These are phyloP conservation scores for Heliconius eleuchia DNA, from an alignment of 1,140 invertebrate species.

Conservation along the genomic window DNA sequence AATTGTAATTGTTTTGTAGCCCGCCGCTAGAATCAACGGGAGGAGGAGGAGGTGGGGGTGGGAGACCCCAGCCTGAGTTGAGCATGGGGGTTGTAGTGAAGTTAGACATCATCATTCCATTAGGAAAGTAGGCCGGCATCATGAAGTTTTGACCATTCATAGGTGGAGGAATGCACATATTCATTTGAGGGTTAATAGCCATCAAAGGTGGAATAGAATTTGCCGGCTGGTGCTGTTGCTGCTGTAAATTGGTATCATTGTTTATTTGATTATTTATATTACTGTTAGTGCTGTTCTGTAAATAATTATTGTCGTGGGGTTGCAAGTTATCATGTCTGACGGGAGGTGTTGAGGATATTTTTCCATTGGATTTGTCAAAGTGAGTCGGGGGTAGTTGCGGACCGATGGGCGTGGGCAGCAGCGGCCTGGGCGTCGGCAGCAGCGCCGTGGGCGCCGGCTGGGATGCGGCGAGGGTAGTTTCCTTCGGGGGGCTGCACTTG, in stretches of 20 bases:
- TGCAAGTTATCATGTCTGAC: conserved; percentile 41
- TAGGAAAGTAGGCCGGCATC: conserved; percentile 65
- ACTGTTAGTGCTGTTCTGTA: conserved; percentile 41
- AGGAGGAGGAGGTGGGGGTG: conserved; percentile 63
- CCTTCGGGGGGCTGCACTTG: conserved; percentile 79
- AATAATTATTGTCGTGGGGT: conserved; percentile 36
- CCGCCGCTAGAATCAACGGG: conserved; percentile 42
- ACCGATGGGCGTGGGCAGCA: conserved; percentile 67
- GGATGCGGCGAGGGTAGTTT: conserved; percentile 56
- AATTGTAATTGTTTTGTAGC: conserved; percentile 46
- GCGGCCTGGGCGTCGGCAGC: conserved; percentile 71
- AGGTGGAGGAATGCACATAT: conserved; percentile 62
- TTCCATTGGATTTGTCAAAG: conserved; percentile 47
- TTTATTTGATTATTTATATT: conserved; percentile 44
- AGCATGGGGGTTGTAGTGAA: conserved; percentile 53
- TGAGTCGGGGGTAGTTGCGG: conserved; percentile 54
- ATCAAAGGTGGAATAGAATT: conserved; percentile 68
- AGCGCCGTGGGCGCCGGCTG: conserved; percentile 65
- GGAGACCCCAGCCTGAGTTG: conserved; percentile 55
- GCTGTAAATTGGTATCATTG: conserved; percentile 38
- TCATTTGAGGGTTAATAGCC: conserved; percentile 71
- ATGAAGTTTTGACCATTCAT: conserved; percentile 63
- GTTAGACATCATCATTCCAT: conserved; percentile 66
- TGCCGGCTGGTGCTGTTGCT: conserved; percentile 41
- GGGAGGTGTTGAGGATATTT: conserved; percentile 47